A percentile compares a stretch with the other conserved stretches of the same genome.
phyloP scores from a whole-genome alignment of 1,140 invertebrate genomes.

The Frieseomelitta varia region DNA sequence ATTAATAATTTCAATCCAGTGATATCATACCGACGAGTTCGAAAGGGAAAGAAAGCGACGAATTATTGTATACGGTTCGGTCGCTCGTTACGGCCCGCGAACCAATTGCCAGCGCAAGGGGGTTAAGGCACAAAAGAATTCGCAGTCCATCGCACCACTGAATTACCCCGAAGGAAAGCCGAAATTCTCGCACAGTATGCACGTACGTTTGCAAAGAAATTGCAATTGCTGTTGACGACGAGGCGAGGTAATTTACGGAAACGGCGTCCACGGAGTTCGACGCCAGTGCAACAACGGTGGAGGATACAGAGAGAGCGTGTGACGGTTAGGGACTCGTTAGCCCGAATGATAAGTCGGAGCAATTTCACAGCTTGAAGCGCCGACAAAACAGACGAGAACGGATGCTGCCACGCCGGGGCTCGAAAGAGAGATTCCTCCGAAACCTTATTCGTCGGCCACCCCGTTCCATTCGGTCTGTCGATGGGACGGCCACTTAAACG shows the following conservation, averaged over 20 bases:
- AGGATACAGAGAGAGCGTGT: slow-evolving; percentile 66
- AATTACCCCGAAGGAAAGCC: not conserved
- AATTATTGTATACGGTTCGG: too few relatives aligned
- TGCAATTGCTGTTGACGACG: not conserved
- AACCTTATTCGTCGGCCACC: slow-evolving; percentile 56
- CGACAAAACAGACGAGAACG: slow-evolving; percentile 66
- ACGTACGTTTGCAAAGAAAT: not conserved
- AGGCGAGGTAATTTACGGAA: not conserved
- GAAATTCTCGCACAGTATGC: not conserved
- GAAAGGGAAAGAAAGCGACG: too few relatives aligned
- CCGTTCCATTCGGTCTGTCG: slow-evolving; percentile 35
- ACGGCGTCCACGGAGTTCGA: slow-evolving; percentile 45
- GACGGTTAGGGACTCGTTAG: slow-evolving; percentile 79
- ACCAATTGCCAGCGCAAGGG: too few relatives aligned
- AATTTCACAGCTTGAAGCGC: slow-evolving; percentile 74
- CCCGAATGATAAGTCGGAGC: slow-evolving; percentile 80
- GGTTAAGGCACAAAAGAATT: too few relatives aligned
- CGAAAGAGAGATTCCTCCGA: slow-evolving; percentile 28
- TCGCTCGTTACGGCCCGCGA: too few relatives aligned
- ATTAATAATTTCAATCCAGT: too few relatives aligned
- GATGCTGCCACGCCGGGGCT: slow-evolving; percentile 54
- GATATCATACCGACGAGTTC: too few relatives aligned
- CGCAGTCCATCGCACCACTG: too few relatives aligned
- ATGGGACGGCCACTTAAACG: slow-evolving; percentile 42
- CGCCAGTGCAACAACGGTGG: slow-evolving; percentile 60